Percentiles rank a stretch among this genome's conserved stretches.
phyloP scores from a whole-genome alignment of 2,113 vertebrate species.

The Sula dactylatra region DNA sequence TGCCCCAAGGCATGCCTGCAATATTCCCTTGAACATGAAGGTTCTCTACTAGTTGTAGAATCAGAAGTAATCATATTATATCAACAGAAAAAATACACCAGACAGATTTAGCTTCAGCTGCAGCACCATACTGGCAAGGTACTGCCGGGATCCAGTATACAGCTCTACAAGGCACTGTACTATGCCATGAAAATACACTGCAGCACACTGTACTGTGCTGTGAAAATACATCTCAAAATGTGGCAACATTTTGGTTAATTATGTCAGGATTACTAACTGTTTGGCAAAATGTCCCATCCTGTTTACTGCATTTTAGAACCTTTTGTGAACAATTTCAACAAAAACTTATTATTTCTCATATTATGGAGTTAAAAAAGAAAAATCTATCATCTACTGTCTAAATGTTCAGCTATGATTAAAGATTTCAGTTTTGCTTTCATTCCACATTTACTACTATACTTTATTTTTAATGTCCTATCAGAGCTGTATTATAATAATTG shows the following conservation, averaged over 20 bases:
- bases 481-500: not conserved
- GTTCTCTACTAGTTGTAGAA: not conserved
- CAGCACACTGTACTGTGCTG: not conserved
- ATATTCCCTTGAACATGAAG: not conserved
- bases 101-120: not conserved
- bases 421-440: not conserved
- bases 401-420: conserved; percentile 15
- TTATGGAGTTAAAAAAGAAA: not conserved
- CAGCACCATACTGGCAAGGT: not conserved
- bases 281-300: not conserved
- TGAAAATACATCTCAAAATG: not conserved
- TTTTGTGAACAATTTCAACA: not conserved
- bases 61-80: not conserved
- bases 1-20: not conserved
- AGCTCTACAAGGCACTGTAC: not conserved
- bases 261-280: not conserved
- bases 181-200: not conserved
- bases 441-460: not conserved
- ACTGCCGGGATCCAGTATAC: not conserved
- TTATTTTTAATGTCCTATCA: not conserved
- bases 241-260: not conserved
- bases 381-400: not conserved
- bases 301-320: not conserved
- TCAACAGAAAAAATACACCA: not conserved
- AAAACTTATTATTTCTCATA: not conserved